phyloP scores from a whole-genome alignment of 2,888 invertebrate genomes.

The Cephus spinipes region DNA sequence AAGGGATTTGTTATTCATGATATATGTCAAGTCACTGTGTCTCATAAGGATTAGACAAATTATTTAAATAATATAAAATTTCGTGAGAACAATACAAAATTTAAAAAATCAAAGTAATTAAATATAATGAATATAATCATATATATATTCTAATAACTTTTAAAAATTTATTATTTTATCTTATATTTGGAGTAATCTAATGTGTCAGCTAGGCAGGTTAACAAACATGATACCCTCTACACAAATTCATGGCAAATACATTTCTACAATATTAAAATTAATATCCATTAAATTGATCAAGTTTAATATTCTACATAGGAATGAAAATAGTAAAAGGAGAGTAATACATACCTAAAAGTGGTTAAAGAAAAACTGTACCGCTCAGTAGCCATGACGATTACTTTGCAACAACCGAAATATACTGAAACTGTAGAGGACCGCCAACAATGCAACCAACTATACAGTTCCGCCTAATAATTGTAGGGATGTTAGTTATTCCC shows the following conservation, averaged over 20 bases:
- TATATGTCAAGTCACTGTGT: conserved; percentile 53
- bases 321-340: conserved; percentile 14
- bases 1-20: conserved; percentile 12
- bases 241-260: neutral
- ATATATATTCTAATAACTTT: too few species aligned
- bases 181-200: neutral
- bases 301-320: neutral
- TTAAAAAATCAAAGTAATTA: neutral
- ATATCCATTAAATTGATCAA: neutral
- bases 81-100: neutral
- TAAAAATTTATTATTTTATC: neutral
- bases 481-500: neutral
- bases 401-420: conserved; percentile 66
- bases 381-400: conserved; percentile 89
- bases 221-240: neutral
- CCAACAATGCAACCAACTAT: neutral
- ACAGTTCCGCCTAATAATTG: neutral
- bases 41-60: conserved; percentile 43
- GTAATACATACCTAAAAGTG: conserved; percentile 77
- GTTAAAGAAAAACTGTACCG: conserved; percentile 97
- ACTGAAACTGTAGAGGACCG: conserved; percentile 16
- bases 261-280: neutral
- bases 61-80: neutral
- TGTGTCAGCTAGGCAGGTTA: neutral
- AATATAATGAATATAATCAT: neutral